Percentiles rank a stretch among this genome's conserved stretches.
Evolutionary conservation across 2,888 invertebrate species (phyloP).

Genomic region (Caenorhabditis zanzibari): DNA sequence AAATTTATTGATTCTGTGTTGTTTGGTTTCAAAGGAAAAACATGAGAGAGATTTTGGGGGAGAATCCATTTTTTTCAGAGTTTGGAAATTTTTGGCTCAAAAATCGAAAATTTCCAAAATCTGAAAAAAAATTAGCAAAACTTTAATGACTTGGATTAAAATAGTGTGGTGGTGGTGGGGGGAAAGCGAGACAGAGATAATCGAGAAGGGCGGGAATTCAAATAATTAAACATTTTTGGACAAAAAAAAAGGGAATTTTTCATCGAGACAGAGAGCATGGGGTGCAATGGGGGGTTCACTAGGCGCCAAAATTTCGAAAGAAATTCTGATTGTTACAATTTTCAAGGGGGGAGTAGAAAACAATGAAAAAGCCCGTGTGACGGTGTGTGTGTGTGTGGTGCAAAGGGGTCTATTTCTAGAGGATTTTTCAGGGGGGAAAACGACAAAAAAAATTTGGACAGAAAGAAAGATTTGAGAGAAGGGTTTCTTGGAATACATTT

Average conservation of each 20-base stretch:
- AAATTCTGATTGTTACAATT: conserved; percentile 29
- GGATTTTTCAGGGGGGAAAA: not conserved
- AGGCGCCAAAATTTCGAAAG: conserved; percentile 37
- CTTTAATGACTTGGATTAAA: too few species aligned
- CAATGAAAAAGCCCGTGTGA: conserved; percentile 17
- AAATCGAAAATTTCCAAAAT: not conserved
- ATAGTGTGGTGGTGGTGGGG: too few species aligned
- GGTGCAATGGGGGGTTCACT: conserved; percentile 32
- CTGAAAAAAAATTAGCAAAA: not conserved
- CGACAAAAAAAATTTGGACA: conserved; percentile 12
- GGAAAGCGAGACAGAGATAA: conserved; percentile 41
- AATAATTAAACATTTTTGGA: conserved; percentile 17
- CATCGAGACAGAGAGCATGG: not conserved
- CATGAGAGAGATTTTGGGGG: not conserved
- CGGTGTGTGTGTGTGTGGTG: conserved; percentile 17
- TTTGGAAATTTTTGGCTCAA: too few species aligned
- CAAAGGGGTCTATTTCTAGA: not conserved
- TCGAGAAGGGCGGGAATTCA: conserved; percentile 18
- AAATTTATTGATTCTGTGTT: conserved; percentile 37
- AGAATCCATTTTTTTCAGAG: too few species aligned
- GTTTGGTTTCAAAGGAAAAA: not conserved
- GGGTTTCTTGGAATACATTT: conserved; percentile 10
- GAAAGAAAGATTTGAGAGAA: not conserved
- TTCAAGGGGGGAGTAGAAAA: conserved; percentile 7
- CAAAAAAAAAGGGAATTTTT: not conserved